phyloP scores from a whole-genome alignment of 2,888 invertebrate genomes.

The Nomada fabriciana region DNA sequence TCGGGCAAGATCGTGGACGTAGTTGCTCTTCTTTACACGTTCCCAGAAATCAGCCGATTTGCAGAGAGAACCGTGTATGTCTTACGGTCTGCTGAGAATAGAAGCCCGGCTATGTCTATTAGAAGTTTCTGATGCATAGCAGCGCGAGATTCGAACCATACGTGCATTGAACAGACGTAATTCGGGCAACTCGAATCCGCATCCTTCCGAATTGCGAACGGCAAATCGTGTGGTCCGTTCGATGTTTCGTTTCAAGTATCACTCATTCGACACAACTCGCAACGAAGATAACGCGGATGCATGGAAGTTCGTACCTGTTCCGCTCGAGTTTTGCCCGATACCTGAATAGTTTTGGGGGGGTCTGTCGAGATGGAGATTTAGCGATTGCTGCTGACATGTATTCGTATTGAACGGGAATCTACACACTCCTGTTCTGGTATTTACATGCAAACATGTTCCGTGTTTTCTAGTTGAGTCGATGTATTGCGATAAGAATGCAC shows the following conservation, averaged over 20 bases:
- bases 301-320: conserved; percentile 64
- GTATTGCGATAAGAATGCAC: too few relatives aligned
- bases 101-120: conserved; percentile 35
- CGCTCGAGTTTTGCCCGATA: conserved; percentile 54
- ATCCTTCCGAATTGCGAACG: background rate
- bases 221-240: background rate
- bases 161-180: background rate
- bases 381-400: too few relatives aligned
- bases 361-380: background rate
- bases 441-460: conserved; percentile 28
- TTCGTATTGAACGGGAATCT: background rate
- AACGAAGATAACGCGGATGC: background rate
- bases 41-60: conserved; percentile 53
- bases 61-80: conserved; percentile 51
- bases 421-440: too few relatives aligned
- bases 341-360: background rate
- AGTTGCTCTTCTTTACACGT: conserved; percentile 33
- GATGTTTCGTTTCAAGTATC: background rate
- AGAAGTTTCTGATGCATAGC: background rate
- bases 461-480: conserved; percentile 45
- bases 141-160: background rate
- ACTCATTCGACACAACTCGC: too few relatives aligned
- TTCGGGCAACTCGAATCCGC: background rate
- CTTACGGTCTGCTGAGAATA: conserved; percentile 45
- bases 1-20: conserved; percentile 26